phyloP scores from a whole-genome alignment of 2,888 invertebrate genomes.

The Brachyptera risi region DNA sequence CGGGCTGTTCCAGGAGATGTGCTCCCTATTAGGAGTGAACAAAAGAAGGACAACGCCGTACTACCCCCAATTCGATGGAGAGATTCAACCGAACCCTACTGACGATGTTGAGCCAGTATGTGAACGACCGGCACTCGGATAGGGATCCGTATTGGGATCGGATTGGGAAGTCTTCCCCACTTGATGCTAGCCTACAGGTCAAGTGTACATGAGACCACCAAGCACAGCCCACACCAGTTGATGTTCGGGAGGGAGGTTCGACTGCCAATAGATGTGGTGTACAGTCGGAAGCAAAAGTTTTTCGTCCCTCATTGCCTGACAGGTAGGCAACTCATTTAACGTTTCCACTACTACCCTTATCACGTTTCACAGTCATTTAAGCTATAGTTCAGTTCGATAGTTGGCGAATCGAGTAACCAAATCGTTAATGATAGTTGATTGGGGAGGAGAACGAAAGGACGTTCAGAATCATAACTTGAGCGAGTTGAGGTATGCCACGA shows the following conservation, averaged over 20 bases:
- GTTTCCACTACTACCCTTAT: no score
- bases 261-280: not conserved
- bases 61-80: not conserved
- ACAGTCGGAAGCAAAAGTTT: no score
- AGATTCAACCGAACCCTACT: not conserved
- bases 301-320: no score
- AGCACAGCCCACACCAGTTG: not conserved
- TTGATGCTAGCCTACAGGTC: not conserved
- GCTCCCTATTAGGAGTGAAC: not conserved
- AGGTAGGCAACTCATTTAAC: no score
- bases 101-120: not conserved
- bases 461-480: no score
- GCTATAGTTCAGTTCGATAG: no score
- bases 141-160: no score
- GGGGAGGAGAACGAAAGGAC: no score
- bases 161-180: not conserved
- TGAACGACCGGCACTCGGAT: not conserved
- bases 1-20: not conserved
- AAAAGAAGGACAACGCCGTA: not conserved
- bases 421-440: no score
- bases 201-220: not conserved
- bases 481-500: no score
- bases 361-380: no score
- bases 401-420: no score
- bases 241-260: not conserved